Percentiles rank a stretch among this genome's conserved stretches.
phyloP scores from a whole-genome alignment of 2,797 vertebrate genomes.

The Masticophis lateralis region DNA sequence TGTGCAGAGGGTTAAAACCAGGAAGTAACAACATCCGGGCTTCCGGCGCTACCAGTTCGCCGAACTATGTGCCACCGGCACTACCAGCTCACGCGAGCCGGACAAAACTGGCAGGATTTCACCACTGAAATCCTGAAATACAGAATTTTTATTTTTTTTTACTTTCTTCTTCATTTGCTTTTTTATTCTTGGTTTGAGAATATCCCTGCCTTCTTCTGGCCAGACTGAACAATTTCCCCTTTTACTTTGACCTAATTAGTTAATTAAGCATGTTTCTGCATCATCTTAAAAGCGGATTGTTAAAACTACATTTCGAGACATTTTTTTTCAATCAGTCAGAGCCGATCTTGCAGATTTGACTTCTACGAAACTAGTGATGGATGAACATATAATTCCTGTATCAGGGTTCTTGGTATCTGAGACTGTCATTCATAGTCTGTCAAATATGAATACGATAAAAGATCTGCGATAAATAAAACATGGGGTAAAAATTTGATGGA shows the following conservation, averaged over 20 bases:
- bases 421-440: neutral
- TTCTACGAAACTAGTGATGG: neutral
- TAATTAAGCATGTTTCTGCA: neutral
- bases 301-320: neutral
- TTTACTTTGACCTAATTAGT: neutral
- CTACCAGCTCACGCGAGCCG: fast-evolving
- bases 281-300: neutral
- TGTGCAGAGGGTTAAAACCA: too few relatives aligned
- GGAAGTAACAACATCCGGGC: too few relatives aligned
- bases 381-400: neutral
- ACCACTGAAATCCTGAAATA: neutral
- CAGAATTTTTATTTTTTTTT: neutral
- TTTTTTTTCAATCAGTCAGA: neutral
- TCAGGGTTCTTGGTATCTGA: neutral
- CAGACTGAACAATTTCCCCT: neutral
- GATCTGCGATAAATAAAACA: neutral
- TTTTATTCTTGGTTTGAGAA: neutral
- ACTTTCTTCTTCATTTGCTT: neutral
- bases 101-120: too few relatives aligned
- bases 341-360: neutral
- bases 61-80: too few relatives aligned
- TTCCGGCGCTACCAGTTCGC: too few relatives aligned
- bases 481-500: neutral
- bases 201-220: neutral
- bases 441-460: neutral